These are phyloP conservation scores for Cataglyphis cursor DNA, from an alignment of 2,888 invertebrate genomes.

Conservation along the genomic window DNA sequence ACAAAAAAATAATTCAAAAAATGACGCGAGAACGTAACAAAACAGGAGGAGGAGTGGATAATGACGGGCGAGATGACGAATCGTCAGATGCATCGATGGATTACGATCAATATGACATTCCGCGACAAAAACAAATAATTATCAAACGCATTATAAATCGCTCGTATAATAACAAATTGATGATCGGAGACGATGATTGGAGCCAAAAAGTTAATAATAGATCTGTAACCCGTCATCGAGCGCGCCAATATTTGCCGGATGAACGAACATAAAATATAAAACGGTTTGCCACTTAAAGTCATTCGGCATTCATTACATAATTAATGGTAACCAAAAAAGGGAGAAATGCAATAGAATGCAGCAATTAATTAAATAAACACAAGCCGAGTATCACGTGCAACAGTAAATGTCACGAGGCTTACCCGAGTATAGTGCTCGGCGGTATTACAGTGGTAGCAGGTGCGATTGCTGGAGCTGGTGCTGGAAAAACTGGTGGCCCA, in stretches of 20 bases:
- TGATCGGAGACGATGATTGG: background rate
- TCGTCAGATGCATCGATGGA: conserved; percentile 44
- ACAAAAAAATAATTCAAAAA: conserved; percentile 69
- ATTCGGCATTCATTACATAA: background rate
- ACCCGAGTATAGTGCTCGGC: conserved; percentile 83
- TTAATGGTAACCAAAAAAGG: conserved; percentile 23
- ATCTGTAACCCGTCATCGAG: conserved; percentile 31
- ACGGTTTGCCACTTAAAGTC: background rate
- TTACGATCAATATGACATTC: conserved; percentile 19
- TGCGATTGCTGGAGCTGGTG: conserved; percentile 88
- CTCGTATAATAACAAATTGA: background rate
- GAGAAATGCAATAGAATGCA: conserved; percentile 28
- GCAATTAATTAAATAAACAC: conserved; percentile 56
- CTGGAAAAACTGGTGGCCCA: conserved; percentile 85
- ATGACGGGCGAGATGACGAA: conserved; percentile 53
- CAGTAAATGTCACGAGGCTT: conserved; percentile 66
- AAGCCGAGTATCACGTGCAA: conserved; percentile 45
- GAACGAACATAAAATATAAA: conserved; percentile 43
- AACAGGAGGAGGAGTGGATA: conserved; percentile 64
- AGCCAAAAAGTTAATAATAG: conserved; percentile 1
- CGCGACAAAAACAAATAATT: background rate
- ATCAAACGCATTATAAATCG: conserved; percentile 4
- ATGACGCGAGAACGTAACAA: conserved; percentile 78
- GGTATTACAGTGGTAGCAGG: conserved; percentile 85
- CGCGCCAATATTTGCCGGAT: conserved; percentile 8